phyloP scores from a whole-genome alignment of 2,888 invertebrate species.

The Neoaliturus tenellus region DNA sequence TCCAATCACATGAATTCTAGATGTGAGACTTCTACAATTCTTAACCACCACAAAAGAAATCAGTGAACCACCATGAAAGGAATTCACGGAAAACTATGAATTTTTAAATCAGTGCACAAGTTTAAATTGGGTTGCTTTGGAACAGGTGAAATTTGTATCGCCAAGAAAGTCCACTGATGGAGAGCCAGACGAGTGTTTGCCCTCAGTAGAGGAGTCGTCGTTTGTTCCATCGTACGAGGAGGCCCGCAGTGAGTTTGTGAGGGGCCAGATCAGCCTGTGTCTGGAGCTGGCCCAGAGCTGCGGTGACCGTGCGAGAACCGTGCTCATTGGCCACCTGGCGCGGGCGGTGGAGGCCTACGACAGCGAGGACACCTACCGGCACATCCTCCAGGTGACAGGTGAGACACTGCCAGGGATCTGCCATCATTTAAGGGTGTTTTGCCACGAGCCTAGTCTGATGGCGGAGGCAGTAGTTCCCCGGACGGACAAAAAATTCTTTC shows the following conservation, averaged over 20 bases:
- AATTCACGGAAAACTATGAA: too few relatives aligned
- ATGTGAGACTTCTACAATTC: too few relatives aligned
- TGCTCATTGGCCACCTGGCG: neutral
- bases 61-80: too few relatives aligned
- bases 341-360: neutral
- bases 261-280: neutral
- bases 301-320: neutral
- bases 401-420: too few relatives aligned
- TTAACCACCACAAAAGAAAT: too few relatives aligned
- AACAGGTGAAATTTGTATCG: constrained; percentile 35
- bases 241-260: neutral
- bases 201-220: neutral
- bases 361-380: neutral
- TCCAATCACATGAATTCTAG: too few relatives aligned
- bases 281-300: constrained; percentile 8
- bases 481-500: too few relatives aligned
- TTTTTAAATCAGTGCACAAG: too few relatives aligned
- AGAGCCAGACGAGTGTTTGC: neutral
- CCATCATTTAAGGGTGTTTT: too few relatives aligned
- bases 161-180: constrained; percentile 26
- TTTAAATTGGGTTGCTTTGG: too few relatives aligned
- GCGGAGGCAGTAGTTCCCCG: too few relatives aligned
- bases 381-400: constrained; percentile 11
- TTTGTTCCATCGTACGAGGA: neutral
- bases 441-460: too few relatives aligned